Evolutionary conservation across 1,140 invertebrate genomes (phyloP).

Genomic region (Trichonephila clavipes): DNA sequence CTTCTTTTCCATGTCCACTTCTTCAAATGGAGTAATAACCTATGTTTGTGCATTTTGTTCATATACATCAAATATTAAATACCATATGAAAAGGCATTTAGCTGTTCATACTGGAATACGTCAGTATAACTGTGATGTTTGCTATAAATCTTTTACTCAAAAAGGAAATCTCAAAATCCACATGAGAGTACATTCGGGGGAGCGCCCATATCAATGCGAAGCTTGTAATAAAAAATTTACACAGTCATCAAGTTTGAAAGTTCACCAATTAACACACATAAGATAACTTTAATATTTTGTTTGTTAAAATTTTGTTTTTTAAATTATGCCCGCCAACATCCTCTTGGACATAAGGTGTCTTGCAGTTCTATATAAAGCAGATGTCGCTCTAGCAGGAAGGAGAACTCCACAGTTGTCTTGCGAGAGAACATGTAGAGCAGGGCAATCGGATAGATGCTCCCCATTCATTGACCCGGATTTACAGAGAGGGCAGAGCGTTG

Average conservation of each 20-base stretch:
- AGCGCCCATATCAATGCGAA: neutral
- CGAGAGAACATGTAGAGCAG: too few species aligned
- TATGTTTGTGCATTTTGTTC: neutral
- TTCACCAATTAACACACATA: constrained; percentile 11
- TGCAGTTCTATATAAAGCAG: too few species aligned
- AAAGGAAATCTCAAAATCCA: constrained; percentile 61
- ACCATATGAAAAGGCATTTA: neutral
- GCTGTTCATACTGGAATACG: constrained; percentile 68
- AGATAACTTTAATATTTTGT: neutral
- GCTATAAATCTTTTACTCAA: constrained; percentile 77
- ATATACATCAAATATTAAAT: neutral
- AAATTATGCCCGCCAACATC: neutral
- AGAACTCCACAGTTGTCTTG: too few species aligned
- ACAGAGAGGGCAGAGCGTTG: too few species aligned
- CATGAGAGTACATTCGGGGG: constrained; percentile 4
- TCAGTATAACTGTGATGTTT: constrained; percentile 78
- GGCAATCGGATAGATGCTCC: too few species aligned
- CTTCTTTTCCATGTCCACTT: neutral
- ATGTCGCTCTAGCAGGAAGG: too few species aligned
- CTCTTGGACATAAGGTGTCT: neutral
- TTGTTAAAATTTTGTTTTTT: neutral
- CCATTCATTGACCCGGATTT: too few species aligned
- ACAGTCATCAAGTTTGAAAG: neutral
- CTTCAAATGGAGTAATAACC: neutral
- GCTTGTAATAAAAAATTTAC: constrained; percentile 10